A percentile compares a stretch with the other conserved stretches of the same genome.
phyloP scores from a whole-genome alignment of 2,797 vertebrate genomes.

The Lycodopsis pacificus region DNA sequence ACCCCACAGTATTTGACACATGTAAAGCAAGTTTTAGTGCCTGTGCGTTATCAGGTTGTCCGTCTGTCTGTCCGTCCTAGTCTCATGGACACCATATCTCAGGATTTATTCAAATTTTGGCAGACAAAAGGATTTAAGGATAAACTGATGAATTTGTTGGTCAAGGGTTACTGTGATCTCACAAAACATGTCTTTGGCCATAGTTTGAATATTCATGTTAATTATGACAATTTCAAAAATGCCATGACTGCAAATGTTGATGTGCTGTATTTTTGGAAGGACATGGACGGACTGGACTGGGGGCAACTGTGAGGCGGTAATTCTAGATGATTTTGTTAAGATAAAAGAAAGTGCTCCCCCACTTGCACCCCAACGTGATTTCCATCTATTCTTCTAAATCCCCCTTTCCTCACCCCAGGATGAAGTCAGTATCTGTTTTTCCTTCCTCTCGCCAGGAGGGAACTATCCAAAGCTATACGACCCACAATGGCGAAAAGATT shows the following conservation, averaged over 20 bases:
- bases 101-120: too few relatives aligned
- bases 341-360: neutral
- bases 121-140: neutral
- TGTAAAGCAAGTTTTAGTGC: neutral
- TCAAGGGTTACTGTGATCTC: too few relatives aligned
- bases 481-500: too few relatives aligned
- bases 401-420: constrained; percentile 24
- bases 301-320: too few relatives aligned
- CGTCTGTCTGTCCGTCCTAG: too few relatives aligned
- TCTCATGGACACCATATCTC: too few relatives aligned
- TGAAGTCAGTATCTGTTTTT: constrained; percentile 37
- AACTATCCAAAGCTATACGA: neutral
- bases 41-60: too few relatives aligned
- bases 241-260: too few relatives aligned
- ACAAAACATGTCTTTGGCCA: too few relatives aligned
- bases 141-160: too few relatives aligned
- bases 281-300: too few relatives aligned
- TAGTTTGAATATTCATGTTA: neutral
- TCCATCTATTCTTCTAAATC: constrained; percentile 12
- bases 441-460: constrained; percentile 26
- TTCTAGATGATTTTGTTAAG: constrained; percentile 15
- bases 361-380: constrained; percentile 9
- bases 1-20: neutral
- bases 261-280: neutral
- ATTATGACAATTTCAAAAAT: neutral